Evolutionary conservation across 2,888 invertebrate species (phyloP).

Genomic region (Drosophila pegasa): DNA sequence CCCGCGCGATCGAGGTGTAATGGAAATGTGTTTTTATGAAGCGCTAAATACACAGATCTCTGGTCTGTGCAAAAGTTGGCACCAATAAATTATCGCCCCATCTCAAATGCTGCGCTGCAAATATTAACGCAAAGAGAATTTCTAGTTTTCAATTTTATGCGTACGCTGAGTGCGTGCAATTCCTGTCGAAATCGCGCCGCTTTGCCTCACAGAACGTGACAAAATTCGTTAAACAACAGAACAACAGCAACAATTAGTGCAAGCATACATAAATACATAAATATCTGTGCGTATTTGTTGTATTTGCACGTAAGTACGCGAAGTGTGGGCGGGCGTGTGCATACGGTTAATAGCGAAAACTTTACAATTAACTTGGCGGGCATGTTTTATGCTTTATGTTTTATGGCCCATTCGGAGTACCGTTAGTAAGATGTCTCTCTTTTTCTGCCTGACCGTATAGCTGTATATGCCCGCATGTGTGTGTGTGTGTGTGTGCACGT

Average conservation of each 20-base stretch:
- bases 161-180: constrained; percentile 53
- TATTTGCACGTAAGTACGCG: constrained; percentile 4
- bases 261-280: constrained; percentile 13
- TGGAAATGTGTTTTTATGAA: constrained; percentile 40
- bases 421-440: constrained; percentile 13
- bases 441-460: not conserved
- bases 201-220: constrained; percentile 63
- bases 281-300: not conserved
- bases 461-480: no score
- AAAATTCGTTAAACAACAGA: constrained; percentile 58
- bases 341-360: constrained; percentile 51
- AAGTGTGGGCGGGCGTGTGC: constrained; percentile 15
- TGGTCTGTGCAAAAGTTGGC: constrained; percentile 54
- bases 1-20: constrained; percentile 33
- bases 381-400: constrained; percentile 30
- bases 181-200: constrained; percentile 43
- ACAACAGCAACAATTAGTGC: constrained; percentile 25
- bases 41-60: constrained; percentile 20
- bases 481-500: not conserved
- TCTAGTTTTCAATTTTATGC: constrained; percentile 65
- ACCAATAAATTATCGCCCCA: constrained; percentile 68
- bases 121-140: constrained; percentile 53
- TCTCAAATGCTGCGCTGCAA: constrained; percentile 51
- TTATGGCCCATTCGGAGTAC: constrained; percentile 33
- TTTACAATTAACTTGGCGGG: constrained; percentile 34